Percentiles rank a stretch among this genome's conserved stretches.
phyloP scores from a whole-genome alignment of 2,113 vertebrate genomes.

The Chaenogobius annularis region DNA sequence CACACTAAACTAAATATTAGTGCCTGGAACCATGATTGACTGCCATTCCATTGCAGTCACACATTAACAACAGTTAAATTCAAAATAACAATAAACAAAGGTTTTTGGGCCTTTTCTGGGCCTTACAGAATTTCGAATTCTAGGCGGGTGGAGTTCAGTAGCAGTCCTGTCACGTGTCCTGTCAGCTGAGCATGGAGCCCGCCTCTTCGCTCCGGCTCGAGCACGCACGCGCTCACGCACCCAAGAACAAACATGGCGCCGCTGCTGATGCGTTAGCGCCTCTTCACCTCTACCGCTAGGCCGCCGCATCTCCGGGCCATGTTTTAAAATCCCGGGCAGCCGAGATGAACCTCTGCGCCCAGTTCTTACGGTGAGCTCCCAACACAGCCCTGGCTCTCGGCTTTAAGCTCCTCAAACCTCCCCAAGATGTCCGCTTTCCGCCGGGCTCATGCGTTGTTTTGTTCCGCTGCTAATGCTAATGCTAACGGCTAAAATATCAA shows the following conservation, averaged over 20 bases:
- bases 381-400: fast-evolving
- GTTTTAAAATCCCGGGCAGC: constrained; percentile 61
- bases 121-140: too few species aligned
- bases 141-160: too few species aligned
- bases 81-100: too few species aligned
- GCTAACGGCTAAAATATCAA: constrained; percentile 48
- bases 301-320: constrained; percentile 60
- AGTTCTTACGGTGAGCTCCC: constrained; percentile 70
- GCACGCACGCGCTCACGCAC: constrained; percentile 36
- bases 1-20: too few species aligned
- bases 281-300: constrained; percentile 63
- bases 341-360: constrained; percentile 81
- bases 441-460: constrained; percentile 19
- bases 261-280: constrained; percentile 67
- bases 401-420: fast-evolving
- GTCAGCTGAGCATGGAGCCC: neutral
- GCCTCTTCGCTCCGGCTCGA: too few species aligned
- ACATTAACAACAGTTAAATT: too few species aligned
- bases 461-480: constrained; percentile 39
- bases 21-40: too few species aligned
- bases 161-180: neutral
- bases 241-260: constrained; percentile 80
- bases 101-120: too few species aligned
- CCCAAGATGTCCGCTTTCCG: fast-evolving
- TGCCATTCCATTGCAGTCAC: too few species aligned